A percentile compares a stretch with the other conserved stretches of the same genome.
phyloP scores from a whole-genome alignment of 2,797 vertebrate species.

The Trichosurus vulpecula region DNA sequence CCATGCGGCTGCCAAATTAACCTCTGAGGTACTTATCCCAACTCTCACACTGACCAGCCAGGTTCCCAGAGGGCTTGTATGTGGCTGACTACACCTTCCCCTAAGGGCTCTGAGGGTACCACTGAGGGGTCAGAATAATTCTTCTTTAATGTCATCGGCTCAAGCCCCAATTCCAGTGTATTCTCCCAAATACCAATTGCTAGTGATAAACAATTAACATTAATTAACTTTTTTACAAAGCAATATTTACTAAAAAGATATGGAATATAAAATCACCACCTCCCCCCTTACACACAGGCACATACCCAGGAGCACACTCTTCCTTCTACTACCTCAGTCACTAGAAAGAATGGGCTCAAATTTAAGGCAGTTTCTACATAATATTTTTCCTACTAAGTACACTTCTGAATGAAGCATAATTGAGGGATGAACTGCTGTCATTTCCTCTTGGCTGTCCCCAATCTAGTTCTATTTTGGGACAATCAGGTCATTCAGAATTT shows the following conservation, averaged over 20 bases:
- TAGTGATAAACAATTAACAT: neutral
- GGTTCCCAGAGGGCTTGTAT: neutral
- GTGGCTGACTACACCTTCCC: neutral
- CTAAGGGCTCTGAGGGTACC: neutral
- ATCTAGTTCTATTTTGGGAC: neutral
- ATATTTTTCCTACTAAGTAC: neutral
- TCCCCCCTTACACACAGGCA: fast-evolving
- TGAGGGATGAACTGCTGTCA: neutral
- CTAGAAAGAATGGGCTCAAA: neutral
- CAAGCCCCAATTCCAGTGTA: neutral
- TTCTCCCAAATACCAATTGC: neutral
- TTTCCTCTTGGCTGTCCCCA: neutral
- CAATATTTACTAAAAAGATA: no score
- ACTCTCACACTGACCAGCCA: neutral
- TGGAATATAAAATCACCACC: neutral
- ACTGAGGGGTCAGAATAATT: neutral
- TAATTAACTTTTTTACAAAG: neutral
- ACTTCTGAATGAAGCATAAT: neutral
- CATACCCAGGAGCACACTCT: neutral
- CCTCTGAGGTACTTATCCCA: neutral
- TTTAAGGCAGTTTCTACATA: neutral
- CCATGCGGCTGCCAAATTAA: neutral
- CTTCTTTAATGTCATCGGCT: neutral
- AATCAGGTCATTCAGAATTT: neutral
- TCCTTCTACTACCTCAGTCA: neutral